Percentiles rank a stretch among this genome's conserved stretches.
Evolutionary conservation across 2,113 vertebrate species (phyloP).

Genomic region (Clarias gariepinus): DNA sequence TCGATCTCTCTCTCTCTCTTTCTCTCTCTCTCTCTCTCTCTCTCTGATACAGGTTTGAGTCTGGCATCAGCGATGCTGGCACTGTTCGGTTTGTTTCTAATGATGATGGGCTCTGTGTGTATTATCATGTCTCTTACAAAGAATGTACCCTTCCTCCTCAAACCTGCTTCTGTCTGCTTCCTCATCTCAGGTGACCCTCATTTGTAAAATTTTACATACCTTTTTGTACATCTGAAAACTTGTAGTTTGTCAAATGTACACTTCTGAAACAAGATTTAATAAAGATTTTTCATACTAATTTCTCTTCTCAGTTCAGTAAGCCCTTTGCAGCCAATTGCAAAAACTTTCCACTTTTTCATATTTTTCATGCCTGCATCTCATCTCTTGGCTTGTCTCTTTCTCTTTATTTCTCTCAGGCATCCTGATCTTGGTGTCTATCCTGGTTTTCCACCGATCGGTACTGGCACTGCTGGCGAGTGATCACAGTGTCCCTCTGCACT

Average conservation of each 20-base stretch:
- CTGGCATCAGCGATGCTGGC: constrained; percentile 78
- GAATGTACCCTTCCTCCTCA: constrained; percentile 83
- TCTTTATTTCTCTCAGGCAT: constrained; percentile 69
- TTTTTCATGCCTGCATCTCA: neutral
- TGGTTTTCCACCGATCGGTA: constrained; percentile 84
- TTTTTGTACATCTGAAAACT: neutral
- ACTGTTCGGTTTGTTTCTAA: constrained; percentile 78
- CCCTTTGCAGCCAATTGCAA: neutral
- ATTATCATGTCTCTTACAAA: constrained; percentile 86
- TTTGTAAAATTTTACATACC: neutral
- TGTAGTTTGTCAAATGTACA: too few species aligned
- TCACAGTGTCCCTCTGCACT: constrained; percentile 72
- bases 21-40: constrained; percentile 25
- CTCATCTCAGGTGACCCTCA: constrained; percentile 78
- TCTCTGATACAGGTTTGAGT: constrained; percentile 72
- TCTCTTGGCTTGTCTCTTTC: neutral
- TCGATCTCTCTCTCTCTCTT: constrained; percentile 5
- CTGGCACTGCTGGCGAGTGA: constrained; percentile 73
- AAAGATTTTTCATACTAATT: neutral
- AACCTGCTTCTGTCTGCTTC: constrained; percentile 85
- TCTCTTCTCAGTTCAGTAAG: neutral
- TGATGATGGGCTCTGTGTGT: constrained; percentile 83
- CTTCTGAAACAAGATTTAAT: neutral
- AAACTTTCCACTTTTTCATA: neutral
- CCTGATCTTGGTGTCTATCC: constrained; percentile 79